phyloP scores from a whole-genome alignment of 2,888 invertebrate species.

The Acrobasis repandana region DNA sequence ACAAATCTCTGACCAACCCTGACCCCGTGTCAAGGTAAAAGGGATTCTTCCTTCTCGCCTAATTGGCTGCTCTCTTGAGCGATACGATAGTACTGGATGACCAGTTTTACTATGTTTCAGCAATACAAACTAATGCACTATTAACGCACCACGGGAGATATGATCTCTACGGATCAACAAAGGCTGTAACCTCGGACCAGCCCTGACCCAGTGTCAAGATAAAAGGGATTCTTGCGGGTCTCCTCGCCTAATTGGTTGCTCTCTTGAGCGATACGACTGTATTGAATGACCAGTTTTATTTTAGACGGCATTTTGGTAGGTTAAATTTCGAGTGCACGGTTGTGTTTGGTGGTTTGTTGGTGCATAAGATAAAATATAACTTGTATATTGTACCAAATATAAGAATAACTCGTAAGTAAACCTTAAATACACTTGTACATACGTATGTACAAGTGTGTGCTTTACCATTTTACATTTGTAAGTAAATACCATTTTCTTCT shows the following conservation, averaged over 20 bases:
- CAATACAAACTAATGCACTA: not conserved
- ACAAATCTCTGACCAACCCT: conserved; percentile 5
- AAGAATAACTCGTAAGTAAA: too few relatives aligned
- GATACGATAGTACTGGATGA: not conserved
- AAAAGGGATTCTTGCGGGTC: conserved; percentile 8
- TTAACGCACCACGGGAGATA: not conserved
- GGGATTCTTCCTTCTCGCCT: not conserved
- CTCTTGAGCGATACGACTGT: conserved; percentile 1
- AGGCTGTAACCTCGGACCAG: conserved; percentile 1
- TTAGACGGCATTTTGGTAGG: conserved; percentile 32
- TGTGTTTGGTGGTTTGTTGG: not conserved
- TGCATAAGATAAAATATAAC: too few relatives aligned
- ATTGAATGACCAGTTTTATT: not conserved
- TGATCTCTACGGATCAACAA: conserved; percentile 2
- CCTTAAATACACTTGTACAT: too few relatives aligned
- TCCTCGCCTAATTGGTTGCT: conserved; percentile 3
- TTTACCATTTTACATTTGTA: too few relatives aligned
- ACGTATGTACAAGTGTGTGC: too few relatives aligned
- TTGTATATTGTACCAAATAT: too few relatives aligned
- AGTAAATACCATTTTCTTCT: too few relatives aligned
- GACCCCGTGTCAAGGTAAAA: conserved; percentile 15
- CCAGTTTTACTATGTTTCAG: too few relatives aligned
- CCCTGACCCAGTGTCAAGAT: conserved; percentile 14
- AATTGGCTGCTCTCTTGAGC: conserved; percentile 13
- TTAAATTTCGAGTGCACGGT: conserved; percentile 38